Percentiles rank a stretch among this genome's conserved stretches.
Evolutionary conservation across 2,113 vertebrate species (phyloP).

Genomic region (Vireo altiloquus): DNA sequence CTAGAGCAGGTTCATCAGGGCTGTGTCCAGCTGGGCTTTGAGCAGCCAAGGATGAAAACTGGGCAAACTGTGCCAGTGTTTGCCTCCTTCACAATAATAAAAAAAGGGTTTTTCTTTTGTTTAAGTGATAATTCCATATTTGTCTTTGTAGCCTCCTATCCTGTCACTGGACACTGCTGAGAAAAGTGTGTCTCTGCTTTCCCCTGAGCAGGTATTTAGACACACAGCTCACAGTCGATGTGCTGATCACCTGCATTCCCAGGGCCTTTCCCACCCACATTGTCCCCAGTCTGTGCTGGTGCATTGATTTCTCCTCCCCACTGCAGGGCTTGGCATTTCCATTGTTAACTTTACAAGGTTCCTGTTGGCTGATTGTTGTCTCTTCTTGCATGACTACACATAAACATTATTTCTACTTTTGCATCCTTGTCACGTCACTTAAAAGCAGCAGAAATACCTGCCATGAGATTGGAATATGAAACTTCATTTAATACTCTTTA

Average conservation of each 20-base stretch:
- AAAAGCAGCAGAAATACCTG: neutral
- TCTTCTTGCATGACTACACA: neutral
- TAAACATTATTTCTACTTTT: neutral
- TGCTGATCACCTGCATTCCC: neutral
- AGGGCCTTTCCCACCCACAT: neutral
- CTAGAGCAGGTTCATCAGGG: neutral
- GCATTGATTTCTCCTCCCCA: neutral
- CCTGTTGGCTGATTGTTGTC: neutral
- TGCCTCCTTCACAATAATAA: neutral
- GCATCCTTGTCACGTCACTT: neutral
- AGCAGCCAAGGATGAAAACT: neutral
- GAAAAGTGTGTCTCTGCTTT: neutral
- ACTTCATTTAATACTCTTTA: neutral
- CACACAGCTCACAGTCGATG: neutral
- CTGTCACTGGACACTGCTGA: neutral
- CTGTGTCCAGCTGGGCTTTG: neutral
- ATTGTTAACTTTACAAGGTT: neutral
- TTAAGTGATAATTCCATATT: neutral
- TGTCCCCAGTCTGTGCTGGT: fast-evolving
- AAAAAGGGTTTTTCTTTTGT: neutral
- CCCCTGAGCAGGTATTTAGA: neutral
- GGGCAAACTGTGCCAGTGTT: neutral
- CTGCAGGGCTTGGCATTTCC: neutral
- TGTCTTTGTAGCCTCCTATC: neutral
- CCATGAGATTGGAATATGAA: neutral